Evolutionary conservation across 2,113 vertebrate species (phyloP).

Genomic region (Atherinomorus stipes): DNA sequence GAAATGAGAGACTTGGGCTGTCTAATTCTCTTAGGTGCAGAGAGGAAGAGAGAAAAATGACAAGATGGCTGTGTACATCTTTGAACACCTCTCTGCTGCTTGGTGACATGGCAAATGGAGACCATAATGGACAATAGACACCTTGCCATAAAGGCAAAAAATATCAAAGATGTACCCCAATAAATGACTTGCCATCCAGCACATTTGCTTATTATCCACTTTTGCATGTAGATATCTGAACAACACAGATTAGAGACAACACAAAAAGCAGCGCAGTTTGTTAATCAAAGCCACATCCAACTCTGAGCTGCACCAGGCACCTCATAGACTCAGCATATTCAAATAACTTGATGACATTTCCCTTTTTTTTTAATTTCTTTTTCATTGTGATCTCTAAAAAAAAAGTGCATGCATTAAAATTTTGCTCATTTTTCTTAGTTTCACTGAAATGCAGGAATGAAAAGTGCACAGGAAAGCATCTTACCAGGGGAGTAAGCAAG

Average conservation of each 20-base stretch:
- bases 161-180: background rate
- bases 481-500: slow-evolving; percentile 5
- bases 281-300: slow-evolving; percentile 11
- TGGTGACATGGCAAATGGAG: slow-evolving; percentile 4
- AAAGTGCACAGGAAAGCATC: slow-evolving; percentile 7
- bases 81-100: background rate
- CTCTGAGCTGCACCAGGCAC: slow-evolving; percentile 1
- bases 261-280: slow-evolving; percentile 12
- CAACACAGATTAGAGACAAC: slow-evolving; percentile 4
- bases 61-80: background rate
- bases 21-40: slow-evolving; percentile 14
- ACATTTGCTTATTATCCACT: slow-evolving; percentile 1
- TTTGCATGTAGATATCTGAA: background rate
- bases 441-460: slow-evolving; percentile 8
- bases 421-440: background rate
- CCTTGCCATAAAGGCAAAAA: background rate
- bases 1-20: slow-evolving; percentile 45
- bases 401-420: background rate
- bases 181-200: slow-evolving; percentile 2
- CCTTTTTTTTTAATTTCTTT: slow-evolving; percentile 9
- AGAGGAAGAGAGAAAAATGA: background rate
- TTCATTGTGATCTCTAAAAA: background rate
- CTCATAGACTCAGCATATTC: slow-evolving; percentile 28
- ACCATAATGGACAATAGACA: background rate
- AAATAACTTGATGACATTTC: slow-evolving; percentile 4